These are phyloP conservation scores for Procambarus virginalis DNA, from an alignment of 1,140 invertebrate genomes.

Conservation along the genomic window DNA sequence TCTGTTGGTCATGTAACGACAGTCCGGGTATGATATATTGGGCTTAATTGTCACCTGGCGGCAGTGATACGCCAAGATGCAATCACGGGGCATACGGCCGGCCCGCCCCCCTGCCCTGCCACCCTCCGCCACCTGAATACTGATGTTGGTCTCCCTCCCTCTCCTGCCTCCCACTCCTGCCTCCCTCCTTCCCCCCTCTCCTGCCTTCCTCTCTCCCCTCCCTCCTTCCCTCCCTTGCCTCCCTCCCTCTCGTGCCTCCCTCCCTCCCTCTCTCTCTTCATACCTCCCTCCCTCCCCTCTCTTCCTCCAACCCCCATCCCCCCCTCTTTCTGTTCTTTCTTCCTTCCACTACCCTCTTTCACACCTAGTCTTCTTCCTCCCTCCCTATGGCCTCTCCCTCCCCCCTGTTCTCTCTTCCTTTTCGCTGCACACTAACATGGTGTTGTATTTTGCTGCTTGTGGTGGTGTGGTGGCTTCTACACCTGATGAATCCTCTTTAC, in stretches of 20 bases:
- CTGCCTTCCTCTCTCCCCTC: background rate
- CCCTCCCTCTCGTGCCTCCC: too few relatives aligned
- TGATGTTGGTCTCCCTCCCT: background rate
- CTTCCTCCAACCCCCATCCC: background rate
- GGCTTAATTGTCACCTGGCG: conserved; percentile 41
- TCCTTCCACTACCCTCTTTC: background rate
- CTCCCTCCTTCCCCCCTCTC: background rate
- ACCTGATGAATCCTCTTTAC: too few relatives aligned
- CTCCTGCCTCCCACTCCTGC: background rate
- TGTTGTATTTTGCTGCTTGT: too few relatives aligned
- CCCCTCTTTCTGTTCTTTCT: background rate
- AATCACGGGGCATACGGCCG: conserved; percentile 16
- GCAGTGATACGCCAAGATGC: conserved; percentile 33
- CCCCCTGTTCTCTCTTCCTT: too few relatives aligned
- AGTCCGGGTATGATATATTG: conserved; percentile 19
- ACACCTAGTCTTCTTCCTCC: background rate
- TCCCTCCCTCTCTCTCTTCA: too few relatives aligned
- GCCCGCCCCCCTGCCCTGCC: background rate
- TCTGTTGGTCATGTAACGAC: conserved; percentile 17
- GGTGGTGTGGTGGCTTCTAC: too few relatives aligned
- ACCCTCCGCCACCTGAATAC: background rate
- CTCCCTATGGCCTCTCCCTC: background rate
- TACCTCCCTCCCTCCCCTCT: background rate
- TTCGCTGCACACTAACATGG: too few relatives aligned
- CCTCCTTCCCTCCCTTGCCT: too few relatives aligned